These are phyloP conservation scores for Pararge aegeria DNA, from an alignment of 1,140 invertebrate genomes.

Conservation along the genomic window DNA sequence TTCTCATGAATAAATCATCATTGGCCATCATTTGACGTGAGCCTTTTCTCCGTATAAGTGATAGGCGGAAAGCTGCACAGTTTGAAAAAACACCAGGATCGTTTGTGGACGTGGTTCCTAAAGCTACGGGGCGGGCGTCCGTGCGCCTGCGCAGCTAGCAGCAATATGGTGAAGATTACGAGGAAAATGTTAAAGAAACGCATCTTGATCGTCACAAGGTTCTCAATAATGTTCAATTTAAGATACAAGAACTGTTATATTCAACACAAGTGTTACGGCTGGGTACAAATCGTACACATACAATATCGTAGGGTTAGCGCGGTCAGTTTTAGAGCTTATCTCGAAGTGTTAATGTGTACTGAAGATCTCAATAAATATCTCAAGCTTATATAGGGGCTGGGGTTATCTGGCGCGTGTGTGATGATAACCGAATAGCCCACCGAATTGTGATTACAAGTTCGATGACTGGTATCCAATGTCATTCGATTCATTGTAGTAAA, in stretches of 20 bases:
- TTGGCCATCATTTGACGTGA: slow-evolving; percentile 5
- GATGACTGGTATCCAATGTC: slow-evolving; percentile 69
- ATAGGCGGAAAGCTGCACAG: slow-evolving; percentile 48
- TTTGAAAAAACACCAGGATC: slow-evolving; percentile 56
- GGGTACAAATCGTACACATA: slow-evolving; percentile 16
- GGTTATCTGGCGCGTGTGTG: slow-evolving; percentile 69
- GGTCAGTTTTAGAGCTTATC: slow-evolving; percentile 36
- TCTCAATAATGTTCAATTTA: neutral
- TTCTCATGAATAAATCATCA: neutral
- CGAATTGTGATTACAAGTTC: slow-evolving; percentile 60
- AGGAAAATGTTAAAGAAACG: slow-evolving; percentile 45
- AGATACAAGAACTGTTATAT: neutral
- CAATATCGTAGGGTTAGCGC: slow-evolving; percentile 20
- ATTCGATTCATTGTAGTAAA: slow-evolving; percentile 62
- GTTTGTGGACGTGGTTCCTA: slow-evolving; percentile 38
- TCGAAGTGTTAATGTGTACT: slow-evolving; percentile 49
- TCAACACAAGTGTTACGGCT: slow-evolving; percentile 5
- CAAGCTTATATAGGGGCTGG: slow-evolving; percentile 50
- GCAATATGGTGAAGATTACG: slow-evolving; percentile 31
- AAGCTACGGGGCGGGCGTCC: slow-evolving; percentile 36
- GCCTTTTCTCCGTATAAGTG: slow-evolving; percentile 32
- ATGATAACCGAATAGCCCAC: slow-evolving; percentile 45
- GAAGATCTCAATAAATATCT: slow-evolving; percentile 44
- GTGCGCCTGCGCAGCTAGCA: slow-evolving; percentile 32
- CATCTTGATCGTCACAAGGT: slow-evolving; percentile 39